Percentiles rank a stretch among this genome's conserved stretches.
Conservation (phyloP, 2,113 vertebrate genomes). For the Bubo blakistoni region DNA sequence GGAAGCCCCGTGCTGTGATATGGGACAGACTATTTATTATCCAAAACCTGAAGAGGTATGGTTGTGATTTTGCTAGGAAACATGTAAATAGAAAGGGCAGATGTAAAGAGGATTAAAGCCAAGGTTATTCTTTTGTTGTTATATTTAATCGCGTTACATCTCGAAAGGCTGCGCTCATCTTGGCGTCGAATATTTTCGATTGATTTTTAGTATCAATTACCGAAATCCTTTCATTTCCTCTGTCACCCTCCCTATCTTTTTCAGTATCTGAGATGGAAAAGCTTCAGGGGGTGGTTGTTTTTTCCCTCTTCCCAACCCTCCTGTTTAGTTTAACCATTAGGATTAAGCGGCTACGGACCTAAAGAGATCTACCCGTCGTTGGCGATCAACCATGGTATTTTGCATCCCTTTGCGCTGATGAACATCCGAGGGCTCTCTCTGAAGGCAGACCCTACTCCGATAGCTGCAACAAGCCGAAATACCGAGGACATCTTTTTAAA, state of each 20-base stretch:
- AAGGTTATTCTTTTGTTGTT: not conserved
- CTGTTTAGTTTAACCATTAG: not conserved
- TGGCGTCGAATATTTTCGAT: not conserved
- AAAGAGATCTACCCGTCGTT: not conserved
- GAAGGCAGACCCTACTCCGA: not conserved
- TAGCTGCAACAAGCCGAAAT: not conserved
- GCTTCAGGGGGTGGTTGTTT: fast-evolving
- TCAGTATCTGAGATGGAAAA: not conserved
- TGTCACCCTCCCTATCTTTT: not conserved
- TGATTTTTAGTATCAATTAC: not conserved
- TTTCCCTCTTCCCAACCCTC: not conserved
- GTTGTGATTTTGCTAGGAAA: not conserved
- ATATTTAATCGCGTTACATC: not conserved
- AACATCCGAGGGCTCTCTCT: not conserved
- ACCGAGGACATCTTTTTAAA: not conserved
- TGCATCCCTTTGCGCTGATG: not conserved
- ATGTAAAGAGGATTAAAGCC: not conserved
- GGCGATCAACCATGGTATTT: not conserved
- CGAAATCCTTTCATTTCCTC: not conserved
- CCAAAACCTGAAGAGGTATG: not conserved
- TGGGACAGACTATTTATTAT: not conserved
- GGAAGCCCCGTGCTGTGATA: not conserved
- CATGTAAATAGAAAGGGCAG: not conserved
- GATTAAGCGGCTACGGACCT: not conserved
- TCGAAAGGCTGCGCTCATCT: not conserved